Evolutionary conservation across 2,888 invertebrate species (phyloP).

Genomic region (Acrobasis repandana): DNA sequence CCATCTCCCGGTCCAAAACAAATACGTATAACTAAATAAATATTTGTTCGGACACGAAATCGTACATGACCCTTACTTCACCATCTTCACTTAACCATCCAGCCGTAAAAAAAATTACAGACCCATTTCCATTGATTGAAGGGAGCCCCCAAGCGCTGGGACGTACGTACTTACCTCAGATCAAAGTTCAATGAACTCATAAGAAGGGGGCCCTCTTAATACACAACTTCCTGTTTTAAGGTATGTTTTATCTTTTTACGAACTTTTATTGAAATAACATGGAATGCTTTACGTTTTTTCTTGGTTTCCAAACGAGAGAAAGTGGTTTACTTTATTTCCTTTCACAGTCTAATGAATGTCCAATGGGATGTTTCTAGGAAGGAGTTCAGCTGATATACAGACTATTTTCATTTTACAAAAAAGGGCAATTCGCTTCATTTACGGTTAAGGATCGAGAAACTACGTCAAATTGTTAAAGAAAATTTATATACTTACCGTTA

Average conservation of each 20-base stretch:
- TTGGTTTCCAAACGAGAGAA: no score
- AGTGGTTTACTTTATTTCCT: no score
- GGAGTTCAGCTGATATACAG: no score
- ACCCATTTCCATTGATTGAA: constrained; percentile 12
- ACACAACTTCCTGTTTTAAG: constrained; percentile 3
- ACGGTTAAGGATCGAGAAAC: no score
- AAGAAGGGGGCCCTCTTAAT: background rate
- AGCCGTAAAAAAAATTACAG: constrained; percentile 19
- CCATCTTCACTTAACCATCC: constrained; percentile 11
- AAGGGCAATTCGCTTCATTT: no score
- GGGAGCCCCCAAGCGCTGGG: background rate
- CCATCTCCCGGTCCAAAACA: constrained; percentile 1
- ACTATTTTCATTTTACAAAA: no score
- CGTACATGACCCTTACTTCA: constrained; percentile 5
- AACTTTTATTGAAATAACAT: no score
- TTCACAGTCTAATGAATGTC: no score
- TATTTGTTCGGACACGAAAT: constrained; percentile 11
- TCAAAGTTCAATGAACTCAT: constrained; percentile 11
- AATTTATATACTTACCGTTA: no score
- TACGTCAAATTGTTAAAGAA: no score
- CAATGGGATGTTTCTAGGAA: no score
- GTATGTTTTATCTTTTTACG: background rate
- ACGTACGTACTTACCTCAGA: constrained; percentile 5
- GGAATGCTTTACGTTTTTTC: no score
- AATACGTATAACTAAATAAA: constrained; percentile 8